These are phyloP conservation scores for Zoanthus sansibaricus DNA, from an alignment of 92 coral and sea anemone species.

Conservation along the genomic window DNA sequence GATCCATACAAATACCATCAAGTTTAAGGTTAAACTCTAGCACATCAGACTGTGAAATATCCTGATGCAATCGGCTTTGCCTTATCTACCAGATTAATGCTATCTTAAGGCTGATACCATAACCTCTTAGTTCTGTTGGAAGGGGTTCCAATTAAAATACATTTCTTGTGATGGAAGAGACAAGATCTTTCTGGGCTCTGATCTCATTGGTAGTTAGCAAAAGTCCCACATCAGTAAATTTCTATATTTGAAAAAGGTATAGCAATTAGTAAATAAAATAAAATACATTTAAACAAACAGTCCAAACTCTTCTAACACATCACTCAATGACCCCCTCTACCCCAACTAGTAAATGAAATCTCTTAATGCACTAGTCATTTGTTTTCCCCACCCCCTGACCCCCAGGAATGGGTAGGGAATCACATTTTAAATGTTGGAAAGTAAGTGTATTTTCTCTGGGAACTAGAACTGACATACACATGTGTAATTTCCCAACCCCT, in stretches of 20 bases:
- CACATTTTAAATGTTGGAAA: too few species aligned
- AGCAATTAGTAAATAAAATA: not conserved
- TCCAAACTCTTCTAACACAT: not conserved
- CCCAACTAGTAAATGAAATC: not conserved
- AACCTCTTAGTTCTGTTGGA: constrained; percentile 46
- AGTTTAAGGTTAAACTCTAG: constrained; percentile 58
- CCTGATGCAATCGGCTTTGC: constrained; percentile 42
- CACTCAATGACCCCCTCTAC: not conserved
- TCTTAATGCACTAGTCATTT: not conserved
- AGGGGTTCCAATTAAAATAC: constrained; percentile 50
- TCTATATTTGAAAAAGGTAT: constrained; percentile 6
- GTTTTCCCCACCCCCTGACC: too few species aligned
- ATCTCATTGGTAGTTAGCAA: constrained; percentile 51
- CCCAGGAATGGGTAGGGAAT: too few species aligned
- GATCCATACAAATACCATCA: constrained; percentile 37
- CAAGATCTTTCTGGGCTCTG: constrained; percentile 56
- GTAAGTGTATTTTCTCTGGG: too few species aligned
- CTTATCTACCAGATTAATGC: constrained; percentile 48
- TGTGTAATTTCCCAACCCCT: too few species aligned
- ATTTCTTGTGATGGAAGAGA: constrained; percentile 43
- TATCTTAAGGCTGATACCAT: constrained; percentile 40
- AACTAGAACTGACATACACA: too few species aligned
- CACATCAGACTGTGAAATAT: constrained; percentile 9
- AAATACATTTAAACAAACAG: not conserved
- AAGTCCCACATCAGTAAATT: constrained; percentile 48